Base-by-base conservation (phyloP, 1,140 invertebrate species). In the Cotesia vestalis region DNA sequence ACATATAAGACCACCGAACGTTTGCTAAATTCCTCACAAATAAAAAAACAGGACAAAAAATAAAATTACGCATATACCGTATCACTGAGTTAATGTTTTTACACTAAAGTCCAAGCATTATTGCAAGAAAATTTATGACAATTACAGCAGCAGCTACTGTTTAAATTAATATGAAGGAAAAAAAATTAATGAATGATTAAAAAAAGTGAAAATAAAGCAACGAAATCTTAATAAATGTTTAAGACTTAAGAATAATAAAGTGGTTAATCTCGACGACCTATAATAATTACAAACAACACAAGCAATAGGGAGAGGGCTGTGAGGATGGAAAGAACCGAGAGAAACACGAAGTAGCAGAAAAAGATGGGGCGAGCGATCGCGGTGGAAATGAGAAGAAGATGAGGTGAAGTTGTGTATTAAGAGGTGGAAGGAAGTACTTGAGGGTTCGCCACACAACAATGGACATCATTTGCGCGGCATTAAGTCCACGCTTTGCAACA, bases 1-100 rank as follows among this genome's bases (percentile, higher is more conserved):
- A 66, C 40, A 46, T 60, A 53, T 80, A 79, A 80, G 71, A 71
- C 74, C 73, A 76, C 78, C 77, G 78, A 80, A 79, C 12, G 72
- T 80, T 81, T 80, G 78, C 75, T 79, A 79, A 74, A 78, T 77
- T 66, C 76, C 76, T 69, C 2, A 57, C 9, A 68, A 35, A 68
- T 34, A 14, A 11, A 34, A 57, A 67, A 71, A 62, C 60, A 73
- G 53, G 38, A 70, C 38, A 70, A 73, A 71, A 62, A 70, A 67
- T 75, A 73, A 68, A 27, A 69, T 66, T 68, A 76, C 72, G 67
- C 73, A 64, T 61, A 76, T 61, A 76, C 74, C 14, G 0, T 62
- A 62, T n/a, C 0, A 62, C 12, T 62, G 11, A 34, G 46, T 64
- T 46, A 74, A 73, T 35, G 77, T 80, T 78, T 55, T 74, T 78